These are phyloP conservation scores for Centropristis striata DNA, from an alignment of 2,113 vertebrate species.

Conservation along the genomic window DNA sequence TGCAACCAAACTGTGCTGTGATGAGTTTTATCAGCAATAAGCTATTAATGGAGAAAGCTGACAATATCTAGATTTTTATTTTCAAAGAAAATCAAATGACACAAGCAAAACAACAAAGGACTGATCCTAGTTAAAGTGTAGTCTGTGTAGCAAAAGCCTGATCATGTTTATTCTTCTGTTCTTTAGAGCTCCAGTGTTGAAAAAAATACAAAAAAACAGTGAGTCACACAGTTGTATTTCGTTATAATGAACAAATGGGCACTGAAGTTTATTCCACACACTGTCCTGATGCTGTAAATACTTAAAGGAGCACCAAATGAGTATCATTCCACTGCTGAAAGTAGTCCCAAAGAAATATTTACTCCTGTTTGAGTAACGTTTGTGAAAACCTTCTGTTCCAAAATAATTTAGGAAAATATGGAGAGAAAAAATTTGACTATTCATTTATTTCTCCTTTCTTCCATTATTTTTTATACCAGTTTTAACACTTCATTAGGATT, in stretches of 20 bases:
- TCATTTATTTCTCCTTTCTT: background rate
- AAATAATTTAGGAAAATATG: too few relatives aligned
- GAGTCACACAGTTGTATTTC: background rate
- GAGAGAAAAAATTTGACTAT: background rate
- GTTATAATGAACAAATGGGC: background rate
- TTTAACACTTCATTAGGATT: background rate
- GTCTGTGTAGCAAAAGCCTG: too few relatives aligned
- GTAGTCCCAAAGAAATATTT: background rate
- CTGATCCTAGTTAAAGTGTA: too few relatives aligned
- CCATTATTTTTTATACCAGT: background rate
- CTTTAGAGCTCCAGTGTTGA: background rate
- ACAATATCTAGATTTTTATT: background rate
- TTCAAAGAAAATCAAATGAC: background rate
- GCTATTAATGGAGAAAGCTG: too few relatives aligned
- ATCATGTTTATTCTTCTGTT: too few relatives aligned
- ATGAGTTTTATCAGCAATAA: background rate
- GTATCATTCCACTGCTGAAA: slow-evolving; percentile 1
- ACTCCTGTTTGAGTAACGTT: background rate
- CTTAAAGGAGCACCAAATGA: background rate
- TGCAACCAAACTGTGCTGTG: background rate
- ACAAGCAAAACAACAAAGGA: too few relatives aligned
- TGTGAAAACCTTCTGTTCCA: background rate
- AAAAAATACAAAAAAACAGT: background rate
- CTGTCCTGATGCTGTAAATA: background rate
- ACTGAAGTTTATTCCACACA: background rate